Evolutionary conservation across 2,888 invertebrate genomes (phyloP).

Genomic region (Lottia scabra): DNA sequence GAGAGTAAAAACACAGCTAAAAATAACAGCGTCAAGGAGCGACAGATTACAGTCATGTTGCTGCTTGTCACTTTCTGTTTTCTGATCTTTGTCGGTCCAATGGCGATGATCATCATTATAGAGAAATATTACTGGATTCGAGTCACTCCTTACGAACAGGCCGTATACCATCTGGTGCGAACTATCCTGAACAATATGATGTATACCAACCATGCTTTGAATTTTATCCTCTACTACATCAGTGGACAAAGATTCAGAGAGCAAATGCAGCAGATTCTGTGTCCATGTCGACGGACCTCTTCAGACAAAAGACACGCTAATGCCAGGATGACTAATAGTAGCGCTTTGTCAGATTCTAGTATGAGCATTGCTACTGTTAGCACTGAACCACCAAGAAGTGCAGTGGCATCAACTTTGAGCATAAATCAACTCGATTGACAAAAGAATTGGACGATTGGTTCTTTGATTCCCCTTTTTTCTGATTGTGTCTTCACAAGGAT

Average conservation of each 20-base stretch:
- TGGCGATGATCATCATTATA: slow-evolving; percentile 26
- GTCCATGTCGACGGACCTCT: not conserved
- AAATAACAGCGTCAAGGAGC: not conserved
- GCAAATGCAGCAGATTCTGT: slow-evolving; percentile 8
- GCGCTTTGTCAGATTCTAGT: not conserved
- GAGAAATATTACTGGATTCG: slow-evolving; percentile 19
- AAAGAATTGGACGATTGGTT: too few relatives aligned
- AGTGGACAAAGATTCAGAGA: slow-evolving; percentile 20
- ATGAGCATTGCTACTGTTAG: not conserved
- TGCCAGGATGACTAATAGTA: too few relatives aligned
- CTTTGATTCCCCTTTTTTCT: too few relatives aligned
- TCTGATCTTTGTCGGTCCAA: slow-evolving; percentile 23
- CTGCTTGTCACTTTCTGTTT: slow-evolving; percentile 24
- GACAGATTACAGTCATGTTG: slow-evolving; percentile 25
- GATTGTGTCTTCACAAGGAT: too few relatives aligned
- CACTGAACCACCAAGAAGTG: too few relatives aligned
- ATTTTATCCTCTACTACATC: slow-evolving; percentile 27
- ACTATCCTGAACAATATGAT: slow-evolving; percentile 25
- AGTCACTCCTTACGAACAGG: slow-evolving; percentile 13
- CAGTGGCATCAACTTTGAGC: too few relatives aligned
- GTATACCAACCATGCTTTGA: slow-evolving; percentile 31
- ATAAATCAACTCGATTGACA: too few relatives aligned
- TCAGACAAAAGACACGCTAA: too few relatives aligned
- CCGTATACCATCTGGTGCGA: slow-evolving; percentile 19
- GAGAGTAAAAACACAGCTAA: not conserved